phyloP scores from a whole-genome alignment of 2,888 invertebrate species.

The Callinectes sapidus region DNA sequence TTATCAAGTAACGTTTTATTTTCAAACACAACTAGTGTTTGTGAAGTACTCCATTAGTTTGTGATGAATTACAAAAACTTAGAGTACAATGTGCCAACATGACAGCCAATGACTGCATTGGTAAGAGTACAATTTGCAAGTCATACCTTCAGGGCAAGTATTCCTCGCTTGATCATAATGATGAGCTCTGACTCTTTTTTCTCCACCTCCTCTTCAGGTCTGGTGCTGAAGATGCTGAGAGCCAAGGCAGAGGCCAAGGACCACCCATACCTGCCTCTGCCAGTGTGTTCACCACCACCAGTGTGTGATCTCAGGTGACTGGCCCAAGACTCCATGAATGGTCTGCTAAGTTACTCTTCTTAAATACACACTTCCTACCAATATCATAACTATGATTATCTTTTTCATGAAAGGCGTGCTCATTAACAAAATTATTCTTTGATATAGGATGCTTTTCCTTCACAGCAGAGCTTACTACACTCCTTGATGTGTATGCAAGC shows the following conservation, averaged over 20 bases:
- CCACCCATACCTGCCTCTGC: background rate
- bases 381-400: background rate
- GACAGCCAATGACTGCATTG: too few species aligned
- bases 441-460: background rate
- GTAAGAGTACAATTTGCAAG: background rate
- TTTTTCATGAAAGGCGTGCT: background rate
- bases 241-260: conserved; percentile 22
- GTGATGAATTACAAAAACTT: background rate
- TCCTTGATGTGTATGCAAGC: background rate
- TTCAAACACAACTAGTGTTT: background rate
- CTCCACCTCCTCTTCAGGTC: conserved; percentile 55
- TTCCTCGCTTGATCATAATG: conserved; percentile 67
- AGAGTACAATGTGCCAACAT: background rate
- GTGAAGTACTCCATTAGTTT: background rate
- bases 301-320: background rate
- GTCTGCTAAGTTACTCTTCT: background rate
- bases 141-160: conserved; percentile 68
- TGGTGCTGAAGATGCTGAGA: conserved; percentile 52
- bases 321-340: background rate
- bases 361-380: background rate
- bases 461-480: background rate
- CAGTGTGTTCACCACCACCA: background rate
- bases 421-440: background rate
- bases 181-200: conserved; percentile 60
- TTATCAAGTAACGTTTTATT: background rate